phyloP scores from a whole-genome alignment of 2,797 vertebrate species.

The Fratercula arctica region DNA sequence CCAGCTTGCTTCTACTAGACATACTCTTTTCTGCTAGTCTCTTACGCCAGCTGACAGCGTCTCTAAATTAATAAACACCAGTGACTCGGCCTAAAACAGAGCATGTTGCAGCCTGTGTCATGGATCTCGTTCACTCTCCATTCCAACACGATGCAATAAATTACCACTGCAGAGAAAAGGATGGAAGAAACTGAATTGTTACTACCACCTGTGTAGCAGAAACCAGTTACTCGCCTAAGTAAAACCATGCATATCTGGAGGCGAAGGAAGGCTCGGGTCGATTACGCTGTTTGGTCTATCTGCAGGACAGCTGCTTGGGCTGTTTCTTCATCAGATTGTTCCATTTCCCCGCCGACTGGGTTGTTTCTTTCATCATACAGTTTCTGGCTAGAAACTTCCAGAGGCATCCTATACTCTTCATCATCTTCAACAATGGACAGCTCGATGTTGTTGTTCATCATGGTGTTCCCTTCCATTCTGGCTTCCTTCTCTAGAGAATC shows the following conservation, averaged over 20 bases:
- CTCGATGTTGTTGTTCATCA: constrained; percentile 69
- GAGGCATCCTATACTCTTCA: constrained; percentile 56
- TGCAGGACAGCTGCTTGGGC: constrained; percentile 70
- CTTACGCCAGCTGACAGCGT: neutral
- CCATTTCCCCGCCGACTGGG: neutral
- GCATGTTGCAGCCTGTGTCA: neutral
- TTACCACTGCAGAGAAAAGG: neutral
- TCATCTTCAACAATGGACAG: constrained; percentile 76
- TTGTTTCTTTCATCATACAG: constrained; percentile 48
- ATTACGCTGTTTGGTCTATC: constrained; percentile 70
- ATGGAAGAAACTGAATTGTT: neutral
- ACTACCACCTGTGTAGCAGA: neutral
- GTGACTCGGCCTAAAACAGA: neutral
- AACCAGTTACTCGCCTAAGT: neutral
- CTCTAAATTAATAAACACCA: neutral
- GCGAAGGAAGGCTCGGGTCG: neutral
- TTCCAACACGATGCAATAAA: neutral
- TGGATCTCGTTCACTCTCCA: neutral
- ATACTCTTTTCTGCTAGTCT: neutral
- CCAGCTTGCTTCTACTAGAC: neutral
- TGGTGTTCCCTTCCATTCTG: constrained; percentile 40
- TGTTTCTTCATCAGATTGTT: constrained; percentile 56
- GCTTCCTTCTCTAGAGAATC: constrained; percentile 63
- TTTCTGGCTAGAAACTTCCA: constrained; percentile 62
- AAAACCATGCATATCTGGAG: neutral